These are phyloP conservation scores for Drosophila pachea DNA, from an alignment of 1,140 invertebrate genomes.

Conservation along the genomic window DNA sequence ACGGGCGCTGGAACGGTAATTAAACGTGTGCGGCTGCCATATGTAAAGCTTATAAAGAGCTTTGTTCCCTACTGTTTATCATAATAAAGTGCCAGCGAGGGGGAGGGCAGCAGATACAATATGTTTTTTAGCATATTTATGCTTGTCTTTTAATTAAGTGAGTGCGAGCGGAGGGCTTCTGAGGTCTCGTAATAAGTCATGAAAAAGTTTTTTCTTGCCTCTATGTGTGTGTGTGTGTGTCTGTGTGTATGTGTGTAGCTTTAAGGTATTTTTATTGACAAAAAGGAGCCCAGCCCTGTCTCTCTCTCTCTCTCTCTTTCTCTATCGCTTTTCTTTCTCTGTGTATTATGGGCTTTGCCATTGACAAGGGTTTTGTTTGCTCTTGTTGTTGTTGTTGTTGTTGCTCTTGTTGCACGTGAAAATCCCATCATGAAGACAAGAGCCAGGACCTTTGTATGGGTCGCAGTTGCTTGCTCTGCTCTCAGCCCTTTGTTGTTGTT, in stretches of 20 bases:
- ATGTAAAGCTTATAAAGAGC: conserved; percentile 29
- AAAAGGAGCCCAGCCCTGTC: not conserved
- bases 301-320: conserved; percentile 5
- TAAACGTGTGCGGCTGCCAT: conserved; percentile 18
- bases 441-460: conserved; percentile 34
- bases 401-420: conserved; percentile 56
- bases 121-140: conserved; percentile 23
- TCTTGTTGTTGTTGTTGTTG: conserved; percentile 1
- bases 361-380: conserved; percentile 59
- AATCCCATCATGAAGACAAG: conserved; percentile 64
- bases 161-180: not conserved
- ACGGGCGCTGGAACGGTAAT: conserved; percentile 19
- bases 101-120: not conserved
- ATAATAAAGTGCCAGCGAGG: conserved; percentile 22
- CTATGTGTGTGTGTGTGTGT: not conserved
- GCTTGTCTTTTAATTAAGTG: conserved; percentile 32
- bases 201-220: conserved; percentile 23
- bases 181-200: conserved; percentile 33
- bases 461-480: too few species aligned
- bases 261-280: conserved; percentile 68
- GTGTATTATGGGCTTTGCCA: conserved; percentile 38
- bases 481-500: conserved; percentile 21
- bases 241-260: conserved; percentile 38
- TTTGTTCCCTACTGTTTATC: conserved; percentile 3
- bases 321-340: not conserved